These are phyloP conservation scores for Telmatochromis sp. DNA, from an alignment of 2,113 vertebrate genomes.

Conservation along the genomic window DNA sequence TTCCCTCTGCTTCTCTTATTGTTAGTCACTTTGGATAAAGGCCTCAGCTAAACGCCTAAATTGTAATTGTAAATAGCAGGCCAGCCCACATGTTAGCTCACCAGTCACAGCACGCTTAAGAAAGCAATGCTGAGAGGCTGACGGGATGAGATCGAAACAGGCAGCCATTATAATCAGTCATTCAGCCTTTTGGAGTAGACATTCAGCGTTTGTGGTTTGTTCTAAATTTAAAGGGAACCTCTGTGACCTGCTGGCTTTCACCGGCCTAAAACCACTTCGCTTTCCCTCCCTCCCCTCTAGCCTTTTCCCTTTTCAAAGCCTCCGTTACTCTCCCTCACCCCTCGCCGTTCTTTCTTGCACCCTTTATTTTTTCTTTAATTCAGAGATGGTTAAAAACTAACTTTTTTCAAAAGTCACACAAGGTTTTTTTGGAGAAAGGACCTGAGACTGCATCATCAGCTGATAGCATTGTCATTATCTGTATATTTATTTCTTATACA, in stretches of 20 bases:
- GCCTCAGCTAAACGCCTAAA: slow-evolving; percentile 55
- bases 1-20: slow-evolving; percentile 27
- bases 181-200: slow-evolving; percentile 62
- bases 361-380: not conserved
- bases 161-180: slow-evolving; percentile 69
- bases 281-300: not conserved
- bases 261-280: slow-evolving; percentile 26
- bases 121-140: slow-evolving; percentile 34
- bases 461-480: not conserved
- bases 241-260: slow-evolving; percentile 68
- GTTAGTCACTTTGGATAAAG: slow-evolving; percentile 36
- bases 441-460: not conserved
- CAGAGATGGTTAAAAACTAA: not conserved
- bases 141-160: slow-evolving; percentile 60
- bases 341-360: not conserved
- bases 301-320: slow-evolving; percentile 9
- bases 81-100: slow-evolving; percentile 55
- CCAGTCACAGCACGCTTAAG: slow-evolving; percentile 44
- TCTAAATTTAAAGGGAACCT: slow-evolving; percentile 69
- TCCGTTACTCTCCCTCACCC: not conserved
- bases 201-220: slow-evolving; percentile 59
- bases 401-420: not conserved
- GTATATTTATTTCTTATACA: not conserved
- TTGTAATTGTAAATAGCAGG: slow-evolving; percentile 56
- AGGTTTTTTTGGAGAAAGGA: not conserved